Percentiles rank a stretch among this genome's conserved stretches.
phyloP scores from a whole-genome alignment of 2,888 invertebrate species.

The Drosophila antonietae region DNA sequence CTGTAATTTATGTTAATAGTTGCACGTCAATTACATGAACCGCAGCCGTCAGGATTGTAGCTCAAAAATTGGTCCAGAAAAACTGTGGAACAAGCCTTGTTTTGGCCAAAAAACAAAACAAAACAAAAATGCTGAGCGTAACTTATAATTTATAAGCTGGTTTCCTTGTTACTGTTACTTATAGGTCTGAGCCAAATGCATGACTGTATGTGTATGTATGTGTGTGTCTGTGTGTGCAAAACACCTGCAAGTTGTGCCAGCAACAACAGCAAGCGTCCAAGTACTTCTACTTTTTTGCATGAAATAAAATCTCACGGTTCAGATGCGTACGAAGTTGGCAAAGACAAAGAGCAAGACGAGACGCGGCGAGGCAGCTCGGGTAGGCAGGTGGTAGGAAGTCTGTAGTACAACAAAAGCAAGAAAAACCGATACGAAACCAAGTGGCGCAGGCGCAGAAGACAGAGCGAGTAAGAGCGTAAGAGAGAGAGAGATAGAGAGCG shows the following conservation, averaged over 20 bases:
- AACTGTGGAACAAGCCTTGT: slow-evolving; percentile 15
- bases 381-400: slow-evolving; percentile 78
- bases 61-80: slow-evolving; percentile 6
- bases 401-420: slow-evolving; percentile 42
- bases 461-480: slow-evolving; percentile 4
- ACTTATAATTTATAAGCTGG: slow-evolving; percentile 74
- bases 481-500: neutral
- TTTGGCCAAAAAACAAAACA: slow-evolving; percentile 9
- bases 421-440: slow-evolving; percentile 45
- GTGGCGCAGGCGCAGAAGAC: slow-evolving; percentile 36
- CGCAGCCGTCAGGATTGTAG: slow-evolving; percentile 4
- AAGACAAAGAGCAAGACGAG: slow-evolving; percentile 41
- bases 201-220: slow-evolving; percentile 3
- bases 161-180: slow-evolving; percentile 57
- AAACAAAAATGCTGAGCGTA: slow-evolving; percentile 32
- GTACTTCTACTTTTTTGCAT: slow-evolving; percentile 79
- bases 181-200: slow-evolving; percentile 32
- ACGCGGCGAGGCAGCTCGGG: slow-evolving; percentile 23
- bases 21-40: slow-evolving; percentile 3
- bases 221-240: slow-evolving; percentile 36
- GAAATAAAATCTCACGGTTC: slow-evolving; percentile 80
- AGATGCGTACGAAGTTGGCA: slow-evolving; percentile 77
- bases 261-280: slow-evolving; percentile 43
- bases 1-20: slow-evolving; percentile 18
- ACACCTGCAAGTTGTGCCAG: slow-evolving; percentile 54